A percentile compares a stretch with the other conserved stretches of the same genome.
These are phyloP conservation scores for Metallyticus violacea DNA, from an alignment of 2,888 invertebrate species.

Conservation along the genomic window DNA sequence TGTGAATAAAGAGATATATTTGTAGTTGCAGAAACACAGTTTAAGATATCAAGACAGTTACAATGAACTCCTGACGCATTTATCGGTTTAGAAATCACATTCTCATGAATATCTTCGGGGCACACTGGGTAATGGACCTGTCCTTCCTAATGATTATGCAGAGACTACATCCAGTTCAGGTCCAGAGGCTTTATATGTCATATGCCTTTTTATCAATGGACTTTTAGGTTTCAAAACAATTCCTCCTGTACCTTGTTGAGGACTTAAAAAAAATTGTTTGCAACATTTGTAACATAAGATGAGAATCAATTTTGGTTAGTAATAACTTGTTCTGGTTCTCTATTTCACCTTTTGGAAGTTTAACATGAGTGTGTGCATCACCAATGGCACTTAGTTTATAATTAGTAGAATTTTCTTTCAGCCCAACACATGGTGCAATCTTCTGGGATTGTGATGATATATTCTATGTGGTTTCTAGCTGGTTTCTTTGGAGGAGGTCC, in stretches of 20 bases:
- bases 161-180: neutral
- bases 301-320: constrained; percentile 46
- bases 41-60: constrained; percentile 40
- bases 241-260: constrained; percentile 39
- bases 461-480: too few relatives aligned
- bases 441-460: constrained; percentile 48
- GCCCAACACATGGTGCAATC: neutral
- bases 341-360: neutral
- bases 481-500: constrained; percentile 77
- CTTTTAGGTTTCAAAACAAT: constrained; percentile 17
- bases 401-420: neutral
- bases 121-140: neutral
- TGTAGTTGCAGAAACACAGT: constrained; percentile 39
- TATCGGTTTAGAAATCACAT: neutral
- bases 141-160: neutral
- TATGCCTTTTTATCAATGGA: neutral
- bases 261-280: constrained; percentile 58
- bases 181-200: neutral
- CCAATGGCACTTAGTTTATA: neutral
- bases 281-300: constrained; percentile 63
- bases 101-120: neutral
- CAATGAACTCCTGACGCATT: constrained; percentile 44
- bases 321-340: constrained; percentile 28
- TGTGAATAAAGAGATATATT: neutral
- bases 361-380: neutral